Evolutionary conservation across 2,888 invertebrate species (phyloP), one percentile per base, ranked within the genome.

Genomic region (Thereva nobilitata): DNA sequence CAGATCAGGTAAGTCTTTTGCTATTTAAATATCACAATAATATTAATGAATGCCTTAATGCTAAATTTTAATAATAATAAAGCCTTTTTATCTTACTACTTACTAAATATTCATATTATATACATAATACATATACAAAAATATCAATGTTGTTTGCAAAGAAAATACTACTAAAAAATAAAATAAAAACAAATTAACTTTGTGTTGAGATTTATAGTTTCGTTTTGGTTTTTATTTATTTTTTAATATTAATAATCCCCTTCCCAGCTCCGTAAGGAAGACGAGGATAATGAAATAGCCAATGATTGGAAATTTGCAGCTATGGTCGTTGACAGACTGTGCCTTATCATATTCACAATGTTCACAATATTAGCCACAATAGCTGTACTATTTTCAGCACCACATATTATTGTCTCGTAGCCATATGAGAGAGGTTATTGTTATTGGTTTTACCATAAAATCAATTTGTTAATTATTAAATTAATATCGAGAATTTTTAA

Each of bases 281-380:
- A 97, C 84, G 92, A 94, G 83, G 91, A 93, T 79, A 90, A 91
- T 83, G 94, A 93, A 83, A 87, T 95, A 82, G 91, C 95, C 83
- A 93, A 93, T 86, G 96, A 97, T 90, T 97, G 97, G 97, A 96
- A 96, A 87, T 97, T 97, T 86, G 97, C 97, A 83, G 97, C 97
- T 84, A 96, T 97, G 95, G 97, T 97, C 86, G 95, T 97, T 86
- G 97, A 97, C 89, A 91, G 97, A 88, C 89, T 97, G 89, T 97
- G 97, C 91, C 93, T 97, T 89, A 95, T 96, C 88, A 91, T 96
- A 87, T 97, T 97, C 90, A 95, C 95, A 85, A 89, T 94, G 86
- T 95, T 95, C 89, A 95, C 95, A 86, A 93, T 95, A 87, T 90
- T 95, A 85, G 94, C 95, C 84, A 95, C 95, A 84, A 90, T 95